Evolutionary conservation across 2,113 vertebrate species (phyloP).

Genomic region (Xyrauchen texanus): DNA sequence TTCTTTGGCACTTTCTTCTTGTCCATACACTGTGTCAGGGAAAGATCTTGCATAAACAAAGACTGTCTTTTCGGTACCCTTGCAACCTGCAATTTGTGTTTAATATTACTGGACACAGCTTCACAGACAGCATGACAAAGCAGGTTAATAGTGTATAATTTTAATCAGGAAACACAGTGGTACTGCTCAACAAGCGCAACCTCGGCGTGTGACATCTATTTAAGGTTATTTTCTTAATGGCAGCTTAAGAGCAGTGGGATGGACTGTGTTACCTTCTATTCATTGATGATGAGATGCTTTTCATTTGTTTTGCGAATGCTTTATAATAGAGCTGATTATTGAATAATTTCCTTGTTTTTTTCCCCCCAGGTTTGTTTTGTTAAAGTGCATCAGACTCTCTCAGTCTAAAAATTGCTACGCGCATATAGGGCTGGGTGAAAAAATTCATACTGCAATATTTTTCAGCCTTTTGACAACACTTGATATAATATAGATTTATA

Average conservation of each 20-base stretch:
- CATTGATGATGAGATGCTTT: slow-evolving; percentile 5
- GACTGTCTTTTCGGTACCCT: slow-evolving; percentile 20
- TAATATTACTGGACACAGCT: slow-evolving; percentile 34
- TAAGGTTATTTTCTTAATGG: slow-evolving; percentile 25
- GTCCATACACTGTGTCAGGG: slow-evolving; percentile 7
- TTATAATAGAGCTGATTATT: slow-evolving; percentile 46
- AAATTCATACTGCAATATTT: not conserved
- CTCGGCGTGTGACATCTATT: slow-evolving; percentile 24
- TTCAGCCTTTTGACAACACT: not conserved
- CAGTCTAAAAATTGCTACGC: not conserved
- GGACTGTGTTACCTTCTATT: slow-evolving; percentile 33
- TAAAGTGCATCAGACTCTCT: not conserved
- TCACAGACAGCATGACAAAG: slow-evolving; percentile 45
- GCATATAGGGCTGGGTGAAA: not conserved
- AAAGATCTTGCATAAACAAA: slow-evolving; percentile 33
- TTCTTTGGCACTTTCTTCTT: slow-evolving; percentile 32
- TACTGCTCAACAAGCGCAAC: slow-evolving; percentile 37
- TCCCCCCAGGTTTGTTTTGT: not conserved
- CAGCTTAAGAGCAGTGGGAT: slow-evolving; percentile 19
- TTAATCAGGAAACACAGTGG: slow-evolving; percentile 51
- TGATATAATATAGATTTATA: too few relatives aligned
- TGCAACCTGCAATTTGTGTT: slow-evolving; percentile 28
- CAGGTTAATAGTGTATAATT: slow-evolving; percentile 55
- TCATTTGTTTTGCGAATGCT: slow-evolving; percentile 32
- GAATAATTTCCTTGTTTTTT: not conserved